phyloP scores from a whole-genome alignment of 2,113 vertebrate genomes.

The Halcyon malimbica region DNA sequence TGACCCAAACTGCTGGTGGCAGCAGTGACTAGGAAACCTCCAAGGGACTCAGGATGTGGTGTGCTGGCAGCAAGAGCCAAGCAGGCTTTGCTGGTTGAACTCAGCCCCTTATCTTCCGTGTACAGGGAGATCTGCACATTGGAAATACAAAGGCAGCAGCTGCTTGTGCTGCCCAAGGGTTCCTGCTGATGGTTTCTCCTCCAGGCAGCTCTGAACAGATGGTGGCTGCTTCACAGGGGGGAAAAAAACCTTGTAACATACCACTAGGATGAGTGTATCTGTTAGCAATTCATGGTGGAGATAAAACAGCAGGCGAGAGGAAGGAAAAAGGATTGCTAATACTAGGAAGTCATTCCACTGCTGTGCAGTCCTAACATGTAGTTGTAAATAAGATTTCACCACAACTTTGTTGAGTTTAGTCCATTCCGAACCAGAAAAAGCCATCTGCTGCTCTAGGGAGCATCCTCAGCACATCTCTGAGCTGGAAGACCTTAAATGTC shows the following conservation, averaged over 20 bases:
- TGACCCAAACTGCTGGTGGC: background rate
- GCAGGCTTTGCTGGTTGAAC: background rate
- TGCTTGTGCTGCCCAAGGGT: background rate
- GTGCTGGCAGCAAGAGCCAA: background rate
- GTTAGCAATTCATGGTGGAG: background rate
- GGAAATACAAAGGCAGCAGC: background rate
- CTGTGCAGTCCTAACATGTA: background rate
- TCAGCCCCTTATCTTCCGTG: fast-evolving
- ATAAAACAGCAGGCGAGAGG: background rate
- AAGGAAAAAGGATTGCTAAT: background rate
- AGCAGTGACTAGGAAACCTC: background rate
- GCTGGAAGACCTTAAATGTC: background rate
- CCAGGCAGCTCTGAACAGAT: background rate
- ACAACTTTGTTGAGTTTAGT: background rate
- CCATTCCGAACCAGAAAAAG: background rate
- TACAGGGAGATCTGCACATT: fast-evolving
- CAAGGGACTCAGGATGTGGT: fast-evolving
- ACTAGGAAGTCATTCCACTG: background rate
- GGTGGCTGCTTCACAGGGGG: background rate
- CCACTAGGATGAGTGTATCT: background rate
- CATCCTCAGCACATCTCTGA: fast-evolving
- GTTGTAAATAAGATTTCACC: background rate
- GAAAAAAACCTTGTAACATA: background rate
- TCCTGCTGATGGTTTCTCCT: background rate
- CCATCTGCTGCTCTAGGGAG: background rate